These are phyloP conservation scores for Amphiura filiformis DNA, from an alignment of 35 echinoderm and acorn worm species.

Conservation along the genomic window DNA sequence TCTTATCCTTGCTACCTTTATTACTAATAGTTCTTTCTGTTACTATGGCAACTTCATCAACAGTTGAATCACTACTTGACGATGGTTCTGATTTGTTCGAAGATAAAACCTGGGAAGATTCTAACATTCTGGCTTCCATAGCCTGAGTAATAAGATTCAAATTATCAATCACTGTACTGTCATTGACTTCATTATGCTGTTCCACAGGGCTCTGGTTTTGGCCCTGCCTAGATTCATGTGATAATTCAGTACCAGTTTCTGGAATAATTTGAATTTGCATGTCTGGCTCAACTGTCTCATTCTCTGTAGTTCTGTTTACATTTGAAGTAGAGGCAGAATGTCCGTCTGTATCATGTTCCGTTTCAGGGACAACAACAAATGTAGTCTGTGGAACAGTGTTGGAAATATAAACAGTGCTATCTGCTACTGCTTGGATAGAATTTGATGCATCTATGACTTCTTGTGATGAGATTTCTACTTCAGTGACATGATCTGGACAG, in stretches of 20 bases:
- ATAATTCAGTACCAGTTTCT: background rate
- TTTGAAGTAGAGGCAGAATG: no score
- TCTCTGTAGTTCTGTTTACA: no score
- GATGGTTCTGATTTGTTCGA: background rate
- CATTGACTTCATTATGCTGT: background rate
- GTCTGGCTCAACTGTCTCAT: no score
- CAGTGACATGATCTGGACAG: background rate
- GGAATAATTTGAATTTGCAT: no score
- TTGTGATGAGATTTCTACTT: background rate
- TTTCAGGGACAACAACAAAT: no score
- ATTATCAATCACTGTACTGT: background rate
- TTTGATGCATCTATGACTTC: background rate
- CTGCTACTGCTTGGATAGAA: background rate
- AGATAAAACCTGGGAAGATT: background rate
- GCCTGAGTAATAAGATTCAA: background rate
- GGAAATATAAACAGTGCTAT: no score
- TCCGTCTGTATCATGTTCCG: no score
- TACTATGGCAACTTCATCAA: background rate
- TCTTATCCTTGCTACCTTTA: background rate
- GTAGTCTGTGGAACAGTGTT: no score
- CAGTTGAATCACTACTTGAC: background rate
- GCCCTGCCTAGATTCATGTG: background rate
- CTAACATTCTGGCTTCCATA: slow-evolving; percentile 1
- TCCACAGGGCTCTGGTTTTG: background rate
- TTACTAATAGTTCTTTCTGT: background rate